These are phyloP conservation scores for Tachina fera DNA, from an alignment of 2,888 invertebrate genomes.

Conservation along the genomic window DNA sequence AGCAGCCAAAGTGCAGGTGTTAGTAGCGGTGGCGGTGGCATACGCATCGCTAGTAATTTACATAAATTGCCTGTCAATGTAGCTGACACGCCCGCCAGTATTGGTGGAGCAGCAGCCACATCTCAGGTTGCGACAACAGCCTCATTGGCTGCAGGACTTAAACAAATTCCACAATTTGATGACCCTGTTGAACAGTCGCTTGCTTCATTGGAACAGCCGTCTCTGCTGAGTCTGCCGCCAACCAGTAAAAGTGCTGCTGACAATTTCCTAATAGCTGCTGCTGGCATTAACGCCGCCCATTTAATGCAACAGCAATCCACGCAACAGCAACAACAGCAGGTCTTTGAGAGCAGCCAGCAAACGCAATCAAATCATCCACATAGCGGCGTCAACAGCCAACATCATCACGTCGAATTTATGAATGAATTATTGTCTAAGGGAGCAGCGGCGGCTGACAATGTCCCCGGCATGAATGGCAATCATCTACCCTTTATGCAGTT, in stretches of 20 bases:
- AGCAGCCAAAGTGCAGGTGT: constrained; percentile 56
- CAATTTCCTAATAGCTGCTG: constrained; percentile 78
- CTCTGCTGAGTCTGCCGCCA: constrained; percentile 79
- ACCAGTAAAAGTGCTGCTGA: constrained; percentile 75
- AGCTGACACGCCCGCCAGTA: constrained; percentile 72
- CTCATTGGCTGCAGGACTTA: constrained; percentile 78
- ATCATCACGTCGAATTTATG: constrained; percentile 84
- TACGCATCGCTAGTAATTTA: constrained; percentile 81
- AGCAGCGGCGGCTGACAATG: constrained; percentile 77
- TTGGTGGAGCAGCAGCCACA: constrained; percentile 72
- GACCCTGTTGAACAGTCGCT: constrained; percentile 89
- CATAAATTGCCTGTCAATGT: constrained; percentile 75
- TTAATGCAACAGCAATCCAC: constrained; percentile 77
- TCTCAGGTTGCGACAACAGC: constrained; percentile 74
- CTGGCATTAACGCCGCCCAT: constrained; percentile 84
- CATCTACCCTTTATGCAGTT: constrained; percentile 80
- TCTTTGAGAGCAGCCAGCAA: constrained; percentile 64
- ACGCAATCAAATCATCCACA: constrained; percentile 58
- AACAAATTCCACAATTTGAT: constrained; percentile 84
- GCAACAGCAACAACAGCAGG: constrained; percentile 73
- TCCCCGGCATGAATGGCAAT: constrained; percentile 81
- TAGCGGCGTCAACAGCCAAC: constrained; percentile 74
- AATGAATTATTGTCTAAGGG: constrained; percentile 80
- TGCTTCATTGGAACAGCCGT: constrained; percentile 87
- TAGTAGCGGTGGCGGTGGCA: constrained; percentile 75